Evolutionary conservation across 2,113 vertebrate species (phyloP).

Genomic region (Perca flavescens): DNA sequence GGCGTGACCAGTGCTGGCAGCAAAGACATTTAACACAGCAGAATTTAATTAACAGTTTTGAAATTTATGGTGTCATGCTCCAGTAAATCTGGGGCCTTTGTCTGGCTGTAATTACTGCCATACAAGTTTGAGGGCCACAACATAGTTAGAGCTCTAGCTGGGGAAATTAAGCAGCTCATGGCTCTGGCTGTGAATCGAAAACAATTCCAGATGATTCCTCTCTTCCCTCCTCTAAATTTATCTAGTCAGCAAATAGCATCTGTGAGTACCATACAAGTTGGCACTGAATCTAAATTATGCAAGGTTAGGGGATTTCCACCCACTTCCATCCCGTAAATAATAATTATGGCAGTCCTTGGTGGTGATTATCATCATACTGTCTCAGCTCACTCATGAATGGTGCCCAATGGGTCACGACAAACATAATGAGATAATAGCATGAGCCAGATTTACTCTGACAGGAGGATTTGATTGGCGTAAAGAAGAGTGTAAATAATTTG

Average conservation of each 20-base stretch:
- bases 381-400: slow-evolving; percentile 31
- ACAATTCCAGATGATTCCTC: slow-evolving; percentile 66
- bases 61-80: slow-evolving; percentile 71
- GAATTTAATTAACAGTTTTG: slow-evolving; percentile 76
- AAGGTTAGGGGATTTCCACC: slow-evolving; percentile 56
- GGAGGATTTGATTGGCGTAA: slow-evolving; percentile 35
- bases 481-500: slow-evolving; percentile 24
- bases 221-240: slow-evolving; percentile 54
- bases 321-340: slow-evolving; percentile 62
- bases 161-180: slow-evolving; percentile 65
- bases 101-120: slow-evolving; percentile 74
- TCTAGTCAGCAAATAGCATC: slow-evolving; percentile 62
- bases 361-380: slow-evolving; percentile 34
- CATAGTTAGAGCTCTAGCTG: slow-evolving; percentile 57
- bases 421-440: slow-evolving; percentile 60
- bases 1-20: slow-evolving; percentile 57
- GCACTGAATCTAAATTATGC: slow-evolving; percentile 48
- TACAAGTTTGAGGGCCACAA: slow-evolving; percentile 67
- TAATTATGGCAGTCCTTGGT: slow-evolving; percentile 38
- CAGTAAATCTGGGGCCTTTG: slow-evolving; percentile 75
- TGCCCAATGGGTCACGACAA: slow-evolving; percentile 53
- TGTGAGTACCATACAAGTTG: slow-evolving; percentile 44
- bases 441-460: slow-evolving; percentile 51
- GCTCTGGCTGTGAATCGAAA: slow-evolving; percentile 54
- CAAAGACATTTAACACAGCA: slow-evolving; percentile 64